These are phyloP conservation scores for Acrocyrtus sp. DNA, from an alignment of 2,888 invertebrate species.

Conservation along the genomic window DNA sequence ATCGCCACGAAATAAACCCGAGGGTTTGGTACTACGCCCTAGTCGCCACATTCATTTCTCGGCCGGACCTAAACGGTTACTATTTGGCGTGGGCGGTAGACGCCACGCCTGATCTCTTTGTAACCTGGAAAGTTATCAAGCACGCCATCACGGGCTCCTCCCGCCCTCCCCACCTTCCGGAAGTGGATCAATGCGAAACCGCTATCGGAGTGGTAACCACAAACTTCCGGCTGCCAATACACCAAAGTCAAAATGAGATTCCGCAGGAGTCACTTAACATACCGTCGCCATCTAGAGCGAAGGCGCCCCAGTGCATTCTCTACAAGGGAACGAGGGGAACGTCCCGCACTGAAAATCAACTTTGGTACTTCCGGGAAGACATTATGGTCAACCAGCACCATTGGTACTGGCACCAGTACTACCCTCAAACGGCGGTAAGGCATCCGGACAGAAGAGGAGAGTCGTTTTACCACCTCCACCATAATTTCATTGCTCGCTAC, in stretches of 20 bases:
- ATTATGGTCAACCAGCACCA: constrained; percentile 22
- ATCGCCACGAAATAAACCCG: too few species aligned
- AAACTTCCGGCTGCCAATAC: too few species aligned
- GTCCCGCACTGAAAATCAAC: constrained; percentile 6
- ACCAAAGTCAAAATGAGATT: too few species aligned
- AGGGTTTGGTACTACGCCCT: constrained; percentile 10
- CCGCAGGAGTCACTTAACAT: too few species aligned
- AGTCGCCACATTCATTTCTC: background rate
- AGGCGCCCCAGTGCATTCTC: background rate
- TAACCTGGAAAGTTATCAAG: background rate
- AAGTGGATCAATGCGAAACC: too few species aligned
- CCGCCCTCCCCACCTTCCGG: too few species aligned
- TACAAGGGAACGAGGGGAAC: background rate
- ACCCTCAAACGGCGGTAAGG: background rate
- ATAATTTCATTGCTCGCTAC: constrained; percentile 68
- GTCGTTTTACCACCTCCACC: constrained; percentile 82
- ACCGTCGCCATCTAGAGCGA: too few species aligned
- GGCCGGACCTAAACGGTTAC: background rate
- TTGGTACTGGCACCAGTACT: constrained; percentile 20
- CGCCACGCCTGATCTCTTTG: constrained; percentile 5
- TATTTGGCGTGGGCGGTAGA: background rate
- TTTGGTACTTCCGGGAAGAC: constrained; percentile 38
- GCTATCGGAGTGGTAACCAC: too few species aligned
- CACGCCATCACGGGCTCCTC: too few species aligned
- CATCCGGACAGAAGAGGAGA: constrained; percentile 81